Base-by-base conservation (phyloP, 1,140 invertebrate genomes). In the Metaphire vulgaris region DNA sequence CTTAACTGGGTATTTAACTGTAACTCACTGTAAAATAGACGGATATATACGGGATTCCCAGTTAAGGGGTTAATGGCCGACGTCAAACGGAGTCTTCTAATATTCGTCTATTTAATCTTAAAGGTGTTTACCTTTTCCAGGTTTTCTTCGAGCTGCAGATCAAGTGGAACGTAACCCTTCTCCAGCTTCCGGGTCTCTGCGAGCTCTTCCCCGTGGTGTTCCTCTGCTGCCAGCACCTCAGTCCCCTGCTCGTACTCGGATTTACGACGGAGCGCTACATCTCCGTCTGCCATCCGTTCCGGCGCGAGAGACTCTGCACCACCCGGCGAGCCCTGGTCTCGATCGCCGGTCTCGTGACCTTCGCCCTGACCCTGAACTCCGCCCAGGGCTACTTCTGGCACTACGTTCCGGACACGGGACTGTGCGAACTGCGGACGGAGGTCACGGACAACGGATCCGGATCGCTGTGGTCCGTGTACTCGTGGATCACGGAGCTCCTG, bases 211-310 rank as follows among this genome's bases (percentile, higher is more conserved):
- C 80, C 34, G 74, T 81, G 29, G n/a, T 82, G 0, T 82, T 81
- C 74, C 81, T 82, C 74, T 79, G 80, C 0, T 78, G 79, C 6
- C 82, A 83, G 69, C 83, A 83, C 66, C 77, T 82, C 30, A 81
- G 80, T 34, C 80, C 81, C 1, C 71, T 84, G n/a, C 79, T 84
- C 0, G 84, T 85, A 2, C 77, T 95, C 1, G 91, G 92, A 1
- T 94, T 95, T 83, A 95, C 93, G 0, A 89, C 92, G 0, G 93
- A 96, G 83, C n/a, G n/a, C n/a, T n/a, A n/a, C n/a, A n/a, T n/a
- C n/a, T n/a, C n/a, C n/a, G n/a, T n/a, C n/a, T n/a, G n/a, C n/a
- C n/a, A n/a, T n/a, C n/a, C n/a, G n/a, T n/a, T n/a, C n/a, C n/a
- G n/a, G n/a, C n/a, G n/a, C 85, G 93, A 91, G 41, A 89, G 89